phyloP scores from a whole-genome alignment of 2,797 vertebrate genomes.

The Delichon dasypus region DNA sequence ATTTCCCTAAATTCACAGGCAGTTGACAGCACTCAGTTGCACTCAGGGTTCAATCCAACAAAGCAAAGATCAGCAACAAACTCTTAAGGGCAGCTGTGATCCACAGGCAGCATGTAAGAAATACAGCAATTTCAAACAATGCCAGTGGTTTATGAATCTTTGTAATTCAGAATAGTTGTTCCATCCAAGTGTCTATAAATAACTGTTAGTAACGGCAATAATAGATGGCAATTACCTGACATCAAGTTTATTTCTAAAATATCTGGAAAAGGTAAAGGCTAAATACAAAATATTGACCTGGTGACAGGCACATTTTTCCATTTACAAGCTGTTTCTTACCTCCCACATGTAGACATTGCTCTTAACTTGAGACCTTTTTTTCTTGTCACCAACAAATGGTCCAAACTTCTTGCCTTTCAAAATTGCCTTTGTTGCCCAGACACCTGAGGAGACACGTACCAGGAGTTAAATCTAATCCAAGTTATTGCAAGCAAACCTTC shows the following conservation, averaged over 20 bases:
- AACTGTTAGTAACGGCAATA: not conserved
- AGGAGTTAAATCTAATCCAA: not conserved
- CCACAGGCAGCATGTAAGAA: not conserved
- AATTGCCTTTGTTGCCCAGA: conserved; percentile 88
- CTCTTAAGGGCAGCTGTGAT: not conserved
- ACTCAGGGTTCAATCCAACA: not conserved
- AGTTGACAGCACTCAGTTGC: not conserved
- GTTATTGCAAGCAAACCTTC: not conserved
- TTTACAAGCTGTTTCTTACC: conserved; percentile 75
- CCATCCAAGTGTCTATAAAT: not conserved
- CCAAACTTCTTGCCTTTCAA: conserved; percentile 92
- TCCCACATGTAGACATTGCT: conserved; percentile 98
- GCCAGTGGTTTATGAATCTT: not conserved
- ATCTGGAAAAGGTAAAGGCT: not conserved
- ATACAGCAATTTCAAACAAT: not conserved
- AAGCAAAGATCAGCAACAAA: not conserved
- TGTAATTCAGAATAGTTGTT: not conserved
- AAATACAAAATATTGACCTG: not conserved
- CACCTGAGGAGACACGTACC: conserved; percentile 76
- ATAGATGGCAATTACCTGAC: not conserved
- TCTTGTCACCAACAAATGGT: conserved; percentile 91
- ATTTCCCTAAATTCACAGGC: not conserved
- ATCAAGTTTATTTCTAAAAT: not conserved
- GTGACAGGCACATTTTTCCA: not conserved
- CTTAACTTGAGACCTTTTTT: conserved; percentile 92